These are phyloP conservation scores for Oryzaephilus surinamensis DNA, from an alignment of 1,140 invertebrate genomes.

Conservation along the genomic window DNA sequence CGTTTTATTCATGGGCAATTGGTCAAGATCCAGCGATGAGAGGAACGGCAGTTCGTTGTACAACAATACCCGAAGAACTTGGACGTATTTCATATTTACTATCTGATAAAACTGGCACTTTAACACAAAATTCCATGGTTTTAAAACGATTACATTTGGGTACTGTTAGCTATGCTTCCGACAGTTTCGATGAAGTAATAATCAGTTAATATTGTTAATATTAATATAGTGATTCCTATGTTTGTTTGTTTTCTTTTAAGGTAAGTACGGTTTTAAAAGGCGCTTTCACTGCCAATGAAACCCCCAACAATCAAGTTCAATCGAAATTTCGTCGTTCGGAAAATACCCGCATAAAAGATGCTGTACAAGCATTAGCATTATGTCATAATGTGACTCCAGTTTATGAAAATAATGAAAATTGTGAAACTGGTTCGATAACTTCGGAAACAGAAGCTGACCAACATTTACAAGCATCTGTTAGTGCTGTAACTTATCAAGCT, in stretches of 20 bases:
- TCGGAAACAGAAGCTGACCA: conserved; percentile 60
- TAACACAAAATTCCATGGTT: conserved; percentile 99
- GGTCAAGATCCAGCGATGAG: conserved; percentile 86
- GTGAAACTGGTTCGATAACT: conserved; percentile 42
- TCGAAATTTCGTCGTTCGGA: conserved; percentile 45
- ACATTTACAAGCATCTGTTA: conserved; percentile 38
- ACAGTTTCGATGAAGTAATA: conserved; percentile 82
- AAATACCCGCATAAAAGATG: conserved; percentile 74
- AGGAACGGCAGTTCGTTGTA: conserved; percentile 94
- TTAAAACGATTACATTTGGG: conserved; percentile 91
- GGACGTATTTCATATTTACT: conserved; percentile 91
- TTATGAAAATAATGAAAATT: conserved; percentile 55
- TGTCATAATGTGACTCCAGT: conserved; percentile 99
- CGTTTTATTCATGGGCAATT: conserved; percentile 95
- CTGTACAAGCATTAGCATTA: conserved; percentile 86
- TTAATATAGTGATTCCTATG: conserved; percentile 2
- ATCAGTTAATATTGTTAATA: conserved; percentile 2
- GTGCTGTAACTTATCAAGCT: conserved; percentile 56
- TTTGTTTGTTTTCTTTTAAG: conserved; percentile 14
- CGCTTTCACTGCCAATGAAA: conserved; percentile 27
- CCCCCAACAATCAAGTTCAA: too few relatives aligned
- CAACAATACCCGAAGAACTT: conserved; percentile 97
- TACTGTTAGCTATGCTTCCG: conserved; percentile 74
- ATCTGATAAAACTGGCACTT: conserved; percentile 96
- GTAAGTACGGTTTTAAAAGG: conserved; percentile 35